Percentiles rank a stretch among this genome's conserved stretches.
Conservation (phyloP, 2,888 invertebrate species). For the Mayetiola destructor region DNA sequence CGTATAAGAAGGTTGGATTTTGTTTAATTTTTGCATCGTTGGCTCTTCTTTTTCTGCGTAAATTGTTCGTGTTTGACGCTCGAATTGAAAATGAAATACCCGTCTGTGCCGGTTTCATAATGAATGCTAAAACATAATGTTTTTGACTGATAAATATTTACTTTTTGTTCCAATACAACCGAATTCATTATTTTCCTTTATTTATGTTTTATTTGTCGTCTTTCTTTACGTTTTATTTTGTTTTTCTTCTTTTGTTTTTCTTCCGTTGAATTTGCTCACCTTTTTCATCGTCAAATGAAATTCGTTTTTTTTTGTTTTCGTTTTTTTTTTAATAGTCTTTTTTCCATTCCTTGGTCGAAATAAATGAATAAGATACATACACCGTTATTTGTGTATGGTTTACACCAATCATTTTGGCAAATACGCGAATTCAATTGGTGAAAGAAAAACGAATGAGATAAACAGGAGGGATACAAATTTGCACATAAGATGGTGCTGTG, state of each 20-base stretch:
- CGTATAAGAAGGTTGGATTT: too few relatives aligned
- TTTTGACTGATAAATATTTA: constrained; percentile 12
- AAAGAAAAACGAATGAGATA: neutral
- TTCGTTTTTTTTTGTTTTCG: too few relatives aligned
- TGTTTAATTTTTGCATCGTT: too few relatives aligned
- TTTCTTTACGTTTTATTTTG: neutral
- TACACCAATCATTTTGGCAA: neutral
- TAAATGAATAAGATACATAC: neutral
- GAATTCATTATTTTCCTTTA: neutral
- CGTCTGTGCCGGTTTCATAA: constrained; percentile 10
- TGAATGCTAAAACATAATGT: constrained; percentile 1
- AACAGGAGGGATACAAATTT: neutral
- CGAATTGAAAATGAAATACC: neutral
- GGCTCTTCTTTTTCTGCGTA: too few relatives aligned
- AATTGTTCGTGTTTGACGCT: too few relatives aligned
- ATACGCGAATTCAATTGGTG: neutral
- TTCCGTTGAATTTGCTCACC: too few relatives aligned
- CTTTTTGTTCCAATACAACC: neutral
- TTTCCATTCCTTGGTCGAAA: too few relatives aligned
- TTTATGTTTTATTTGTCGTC: neutral
- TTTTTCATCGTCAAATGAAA: too few relatives aligned
- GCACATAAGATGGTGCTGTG: too few relatives aligned
- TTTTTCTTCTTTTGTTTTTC: too few relatives aligned
- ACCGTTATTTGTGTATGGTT: too few relatives aligned
- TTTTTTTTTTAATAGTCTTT: too few relatives aligned